Percentiles rank a stretch among this genome's conserved stretches.
phyloP scores from a whole-genome alignment of 30 jellyfish, hydroid and myxozoan species.

The Cassiopea xamachana region DNA sequence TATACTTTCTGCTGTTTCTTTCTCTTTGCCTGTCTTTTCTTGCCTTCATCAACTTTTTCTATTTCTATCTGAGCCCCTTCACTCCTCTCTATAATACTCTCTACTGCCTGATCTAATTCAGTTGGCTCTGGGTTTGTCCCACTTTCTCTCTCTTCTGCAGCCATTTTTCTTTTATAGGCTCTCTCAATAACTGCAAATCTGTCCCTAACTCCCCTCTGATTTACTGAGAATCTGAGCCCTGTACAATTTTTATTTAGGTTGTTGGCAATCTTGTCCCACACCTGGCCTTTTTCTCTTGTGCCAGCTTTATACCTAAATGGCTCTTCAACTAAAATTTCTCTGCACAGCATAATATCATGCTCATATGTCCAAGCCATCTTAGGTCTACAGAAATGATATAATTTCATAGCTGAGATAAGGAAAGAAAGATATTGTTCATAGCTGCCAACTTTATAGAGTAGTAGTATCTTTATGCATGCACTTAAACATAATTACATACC shows the following conservation, averaged over 20 bases:
- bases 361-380: neutral
- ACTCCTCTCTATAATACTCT: neutral
- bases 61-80: no score
- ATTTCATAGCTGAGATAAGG: neutral
- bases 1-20: no score
- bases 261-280: slow-evolving; percentile 12
- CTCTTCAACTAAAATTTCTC: neutral
- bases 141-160: neutral
- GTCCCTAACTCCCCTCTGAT: neutral
- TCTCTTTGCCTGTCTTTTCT: no score
- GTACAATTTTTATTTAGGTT: neutral
- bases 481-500: neutral
- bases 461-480: neutral
- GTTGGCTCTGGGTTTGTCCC: neutral
- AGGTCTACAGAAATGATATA: neutral
- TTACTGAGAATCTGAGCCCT: neutral
- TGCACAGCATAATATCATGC: neutral
- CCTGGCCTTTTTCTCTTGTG: slow-evolving; percentile 18
- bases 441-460: neutral
- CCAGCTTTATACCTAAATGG: neutral
- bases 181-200: neutral
- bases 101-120: neutral
- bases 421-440: neutral
- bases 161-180: neutral
- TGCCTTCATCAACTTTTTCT: no score